Evolutionary conservation across 2,113 vertebrate species (phyloP).

Genomic region (Aptenodytes patagonicus): DNA sequence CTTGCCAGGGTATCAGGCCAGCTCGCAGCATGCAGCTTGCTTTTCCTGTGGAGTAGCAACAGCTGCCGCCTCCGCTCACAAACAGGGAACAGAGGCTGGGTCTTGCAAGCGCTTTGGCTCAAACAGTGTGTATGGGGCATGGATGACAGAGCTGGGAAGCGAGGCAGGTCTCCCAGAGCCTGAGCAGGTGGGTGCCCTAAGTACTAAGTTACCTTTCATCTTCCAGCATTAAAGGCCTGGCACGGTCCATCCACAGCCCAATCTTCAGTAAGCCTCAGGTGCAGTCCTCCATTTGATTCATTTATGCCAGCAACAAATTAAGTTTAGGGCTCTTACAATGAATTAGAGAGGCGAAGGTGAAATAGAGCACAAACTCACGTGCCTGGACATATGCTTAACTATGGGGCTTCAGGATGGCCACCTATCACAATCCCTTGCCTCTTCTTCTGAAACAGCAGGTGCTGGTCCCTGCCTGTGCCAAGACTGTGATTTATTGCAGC

Average conservation of each 20-base stretch:
- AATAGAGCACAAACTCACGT: not conserved
- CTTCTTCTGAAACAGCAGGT: not conserved
- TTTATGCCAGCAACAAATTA: not conserved
- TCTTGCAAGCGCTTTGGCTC: not conserved
- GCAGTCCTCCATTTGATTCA: not conserved
- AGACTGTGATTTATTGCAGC: not conserved
- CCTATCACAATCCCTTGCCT: not conserved
- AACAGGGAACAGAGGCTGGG: not conserved
- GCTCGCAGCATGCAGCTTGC: not conserved
- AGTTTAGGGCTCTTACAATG: not conserved
- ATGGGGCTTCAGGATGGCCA: not conserved
- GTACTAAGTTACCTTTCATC: not conserved
- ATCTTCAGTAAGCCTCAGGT: not conserved
- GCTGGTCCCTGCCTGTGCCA: not conserved
- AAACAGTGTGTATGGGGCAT: not conserved
- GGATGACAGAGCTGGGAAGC: not conserved
- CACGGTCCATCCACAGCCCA: not conserved
- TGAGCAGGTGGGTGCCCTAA: not conserved
- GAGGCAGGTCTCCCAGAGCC: not conserved
- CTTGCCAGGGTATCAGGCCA: not conserved
- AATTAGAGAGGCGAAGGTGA: not conserved
- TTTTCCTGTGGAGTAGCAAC: not conserved
- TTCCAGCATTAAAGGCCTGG: not conserved
- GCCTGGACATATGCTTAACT: not conserved
- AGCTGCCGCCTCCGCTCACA: not conserved